Conservation (phyloP, 2,888 invertebrate genomes). For the Dermolepida albohirtum region DNA sequence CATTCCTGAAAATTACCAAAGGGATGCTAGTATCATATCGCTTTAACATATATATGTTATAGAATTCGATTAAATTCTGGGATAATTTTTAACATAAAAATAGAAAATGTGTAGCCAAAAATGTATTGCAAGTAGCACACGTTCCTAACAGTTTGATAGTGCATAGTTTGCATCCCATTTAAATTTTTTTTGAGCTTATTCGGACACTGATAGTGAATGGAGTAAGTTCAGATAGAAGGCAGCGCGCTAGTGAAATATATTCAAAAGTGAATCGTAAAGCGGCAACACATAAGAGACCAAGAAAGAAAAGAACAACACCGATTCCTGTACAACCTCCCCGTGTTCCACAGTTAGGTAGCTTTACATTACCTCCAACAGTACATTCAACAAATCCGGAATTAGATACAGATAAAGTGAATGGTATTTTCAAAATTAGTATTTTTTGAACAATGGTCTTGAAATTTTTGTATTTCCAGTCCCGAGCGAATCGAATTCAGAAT, state of each 20-base stretch:
- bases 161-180: no score
- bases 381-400: slow-evolving; percentile 59
- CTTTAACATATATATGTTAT: no score
- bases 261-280: slow-evolving; percentile 77
- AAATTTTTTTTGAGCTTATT: slow-evolving; percentile 71
- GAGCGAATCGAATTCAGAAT: slow-evolving; percentile 64
- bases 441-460: background rate
- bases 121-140: no score
- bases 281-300: slow-evolving; percentile 77
- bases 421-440: slow-evolving; percentile 47
- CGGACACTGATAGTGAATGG: slow-evolving; percentile 92
- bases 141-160: no score
- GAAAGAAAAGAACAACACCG: slow-evolving; percentile 79
- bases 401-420: slow-evolving; percentile 60
- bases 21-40: no score
- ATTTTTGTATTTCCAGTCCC: slow-evolving; percentile 52
- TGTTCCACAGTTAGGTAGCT: slow-evolving; percentile 73
- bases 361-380: slow-evolving; percentile 58
- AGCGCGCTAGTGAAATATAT: slow-evolving; percentile 72
- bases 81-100: no score
- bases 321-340: slow-evolving; percentile 89
- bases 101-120: no score
- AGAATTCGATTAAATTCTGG: no score
- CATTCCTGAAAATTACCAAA: no score
- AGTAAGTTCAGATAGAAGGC: slow-evolving; percentile 74